Evolutionary conservation across 2,888 invertebrate species (phyloP), one percentile per base, ranked within the genome.

Genomic region (Acronicta alni): DNA sequence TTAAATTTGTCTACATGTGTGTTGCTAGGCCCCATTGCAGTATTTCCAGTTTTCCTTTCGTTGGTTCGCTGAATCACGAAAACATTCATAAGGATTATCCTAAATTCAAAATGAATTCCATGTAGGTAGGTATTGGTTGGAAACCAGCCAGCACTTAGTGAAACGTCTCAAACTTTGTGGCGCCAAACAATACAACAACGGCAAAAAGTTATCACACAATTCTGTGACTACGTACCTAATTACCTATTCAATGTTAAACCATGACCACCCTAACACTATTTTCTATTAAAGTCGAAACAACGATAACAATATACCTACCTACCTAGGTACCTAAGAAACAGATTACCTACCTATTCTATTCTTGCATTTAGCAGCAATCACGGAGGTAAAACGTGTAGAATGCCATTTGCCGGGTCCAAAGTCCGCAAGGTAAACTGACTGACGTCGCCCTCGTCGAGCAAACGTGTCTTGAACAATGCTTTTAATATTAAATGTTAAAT

Each of bases 361-460:
- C 49, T 60, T 62, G 57, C 65, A 57, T 69, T 69, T 65, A 54
- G 59, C 63, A 53, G 62, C 66, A 65, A 77, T 71, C 89, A 88
- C 88, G 89, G 77, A 82, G 85, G 82, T 80, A 80, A 80, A 79
- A 76, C 87, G 85, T 88, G 89, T 85, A 85, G 78, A 78, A 82
- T 81, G 83, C 76, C 81, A 86, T 85, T 83, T 85, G 88, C 88
- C 82, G 89, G 85, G 94, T 94, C 85, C 93, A 93, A 94, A 94
- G 94, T 94, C 93, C 93, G 81, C 89, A 87, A 91, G 91, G 93
- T 91, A 85, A 83, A 77, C 78, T 82, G 84, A 77, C 78, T 82
- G 84, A 84, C 81, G 84, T 87, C 75, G 84, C 52, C 44, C 49
- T 42, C 58, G 75, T 51, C 55, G 72, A 72, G 82, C 75, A 78